phyloP scores from a whole-genome alignment of 1,140 invertebrate genomes.

The Cardiocondyla obscurior region DNA sequence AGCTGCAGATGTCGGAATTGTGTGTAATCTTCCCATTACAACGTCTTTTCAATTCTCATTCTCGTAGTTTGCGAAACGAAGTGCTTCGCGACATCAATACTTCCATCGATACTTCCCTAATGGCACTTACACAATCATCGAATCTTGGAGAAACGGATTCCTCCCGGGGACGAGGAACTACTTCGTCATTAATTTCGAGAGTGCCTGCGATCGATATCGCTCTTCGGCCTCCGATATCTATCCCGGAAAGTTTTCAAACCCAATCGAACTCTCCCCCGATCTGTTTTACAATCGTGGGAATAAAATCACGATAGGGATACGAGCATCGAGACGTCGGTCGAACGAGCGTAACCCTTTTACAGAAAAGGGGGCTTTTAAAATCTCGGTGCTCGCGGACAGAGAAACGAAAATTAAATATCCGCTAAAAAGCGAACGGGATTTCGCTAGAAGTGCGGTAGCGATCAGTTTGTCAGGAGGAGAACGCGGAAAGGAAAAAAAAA shows the following conservation, averaged over 20 bases:
- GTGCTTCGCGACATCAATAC: constrained; percentile 22
- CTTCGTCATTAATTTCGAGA: constrained; percentile 45
- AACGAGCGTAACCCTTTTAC: constrained; percentile 17
- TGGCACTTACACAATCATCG: constrained; percentile 27
- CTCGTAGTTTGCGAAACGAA: constrained; percentile 16
- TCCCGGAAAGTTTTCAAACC: constrained; percentile 9
- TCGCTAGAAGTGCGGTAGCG: constrained; percentile 38
- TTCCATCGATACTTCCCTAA: constrained; percentile 38
- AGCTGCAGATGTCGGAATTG: not conserved
- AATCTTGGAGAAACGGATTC: constrained; percentile 7
- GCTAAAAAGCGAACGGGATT: constrained; percentile 39
- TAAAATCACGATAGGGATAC: constrained; percentile 21
- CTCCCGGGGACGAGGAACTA: not conserved
- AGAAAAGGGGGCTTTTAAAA: constrained; percentile 39
- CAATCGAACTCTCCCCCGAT: not conserved
- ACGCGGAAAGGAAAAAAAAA: not conserved
- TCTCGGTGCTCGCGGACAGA: constrained; percentile 36
- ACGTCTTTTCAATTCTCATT: not conserved
- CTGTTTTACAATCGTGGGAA: constrained; percentile 26
- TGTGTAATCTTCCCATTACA: not conserved
- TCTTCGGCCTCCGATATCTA: not conserved
- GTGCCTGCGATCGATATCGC: constrained; percentile 12
- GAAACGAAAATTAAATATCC: constrained; percentile 56
- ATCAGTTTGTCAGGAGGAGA: constrained; percentile 53
- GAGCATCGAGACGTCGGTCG: not conserved